Percentiles rank a stretch among this genome's conserved stretches.
These are phyloP conservation scores for Eilema caniola DNA, from an alignment of 2,888 invertebrate species.

Conservation along the genomic window DNA sequence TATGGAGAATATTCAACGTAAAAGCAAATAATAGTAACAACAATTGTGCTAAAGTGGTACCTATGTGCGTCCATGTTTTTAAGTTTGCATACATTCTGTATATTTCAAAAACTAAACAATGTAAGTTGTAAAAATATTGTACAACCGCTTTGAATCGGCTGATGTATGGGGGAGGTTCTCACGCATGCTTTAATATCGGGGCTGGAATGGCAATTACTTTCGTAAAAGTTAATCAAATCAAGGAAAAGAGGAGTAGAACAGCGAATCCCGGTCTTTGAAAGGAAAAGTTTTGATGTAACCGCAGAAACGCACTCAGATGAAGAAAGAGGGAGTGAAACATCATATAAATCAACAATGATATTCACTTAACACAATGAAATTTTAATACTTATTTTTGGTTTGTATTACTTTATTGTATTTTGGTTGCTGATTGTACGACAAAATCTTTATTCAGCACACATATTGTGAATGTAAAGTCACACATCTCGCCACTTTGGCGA, in stretches of 20 bases:
- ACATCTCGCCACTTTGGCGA: slow-evolving; percentile 68
- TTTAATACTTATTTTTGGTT: not conserved
- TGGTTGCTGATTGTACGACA: slow-evolving; percentile 21
- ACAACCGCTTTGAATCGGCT: not conserved
- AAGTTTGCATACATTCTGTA: not conserved
- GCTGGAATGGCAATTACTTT: too few relatives aligned
- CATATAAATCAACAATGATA: not conserved
- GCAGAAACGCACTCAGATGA: not conserved
- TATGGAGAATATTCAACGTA: not conserved
- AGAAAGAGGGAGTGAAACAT: not conserved
- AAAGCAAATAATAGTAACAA: not conserved
- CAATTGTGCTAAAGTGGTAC: not conserved
- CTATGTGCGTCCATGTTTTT: not conserved
- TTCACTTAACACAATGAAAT: not conserved
- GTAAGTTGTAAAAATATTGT: slow-evolving; percentile 27
- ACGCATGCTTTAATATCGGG: too few relatives aligned
- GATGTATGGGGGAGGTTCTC: too few relatives aligned
- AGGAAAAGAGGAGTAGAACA: too few relatives aligned
- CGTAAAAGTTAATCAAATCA: too few relatives aligned
- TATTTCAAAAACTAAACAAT: slow-evolving; percentile 7
- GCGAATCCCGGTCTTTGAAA: not conserved
- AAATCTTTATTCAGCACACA: slow-evolving; percentile 63
- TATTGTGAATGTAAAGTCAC: slow-evolving; percentile 66
- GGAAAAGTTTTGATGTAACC: not conserved
- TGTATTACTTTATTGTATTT: not conserved